Percentiles rank a stretch among this genome's conserved stretches.
Conservation (phyloP, 1,140 invertebrate species). For the Eriocheir sinensis region DNA sequence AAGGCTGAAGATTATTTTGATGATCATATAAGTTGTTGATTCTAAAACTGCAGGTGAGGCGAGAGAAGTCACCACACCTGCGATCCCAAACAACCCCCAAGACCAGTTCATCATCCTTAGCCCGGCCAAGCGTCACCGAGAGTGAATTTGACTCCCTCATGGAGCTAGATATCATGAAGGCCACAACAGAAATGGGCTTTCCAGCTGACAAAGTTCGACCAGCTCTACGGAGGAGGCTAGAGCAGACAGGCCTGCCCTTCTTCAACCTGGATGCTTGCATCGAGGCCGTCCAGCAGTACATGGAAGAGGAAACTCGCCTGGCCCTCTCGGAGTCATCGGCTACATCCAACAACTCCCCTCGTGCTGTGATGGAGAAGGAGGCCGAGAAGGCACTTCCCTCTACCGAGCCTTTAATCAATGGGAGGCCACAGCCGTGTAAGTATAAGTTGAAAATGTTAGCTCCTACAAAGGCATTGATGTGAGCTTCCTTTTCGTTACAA, state of each 20-base stretch:
- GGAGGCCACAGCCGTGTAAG: not conserved
- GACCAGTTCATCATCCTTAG: not conserved
- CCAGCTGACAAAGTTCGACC: constrained; percentile 43
- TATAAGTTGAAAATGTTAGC: not conserved
- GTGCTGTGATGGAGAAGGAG: too few relatives aligned
- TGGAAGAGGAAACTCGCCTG: constrained; percentile 64
- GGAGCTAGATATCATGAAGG: constrained; percentile 68
- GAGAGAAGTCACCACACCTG: constrained; percentile 65
- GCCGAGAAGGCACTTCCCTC: too few relatives aligned
- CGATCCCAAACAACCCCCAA: not conserved
- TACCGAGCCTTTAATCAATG: too few relatives aligned
- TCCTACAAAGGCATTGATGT: too few relatives aligned
- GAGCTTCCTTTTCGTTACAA: too few relatives aligned
- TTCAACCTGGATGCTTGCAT: constrained; percentile 75
- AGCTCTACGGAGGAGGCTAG: constrained; percentile 58
- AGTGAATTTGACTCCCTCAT: constrained; percentile 66
- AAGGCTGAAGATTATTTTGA: too few relatives aligned
- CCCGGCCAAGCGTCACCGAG: not conserved
- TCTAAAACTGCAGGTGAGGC: constrained; percentile 60
- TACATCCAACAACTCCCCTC: not conserved
- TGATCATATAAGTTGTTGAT: too few relatives aligned
- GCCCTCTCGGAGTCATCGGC: not conserved
- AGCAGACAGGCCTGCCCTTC: constrained; percentile 73
- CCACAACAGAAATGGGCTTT: constrained; percentile 70
- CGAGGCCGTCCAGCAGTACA: constrained; percentile 66